Conservation (phyloP, 2,113 vertebrate species). For the Salvator merianae region DNA sequence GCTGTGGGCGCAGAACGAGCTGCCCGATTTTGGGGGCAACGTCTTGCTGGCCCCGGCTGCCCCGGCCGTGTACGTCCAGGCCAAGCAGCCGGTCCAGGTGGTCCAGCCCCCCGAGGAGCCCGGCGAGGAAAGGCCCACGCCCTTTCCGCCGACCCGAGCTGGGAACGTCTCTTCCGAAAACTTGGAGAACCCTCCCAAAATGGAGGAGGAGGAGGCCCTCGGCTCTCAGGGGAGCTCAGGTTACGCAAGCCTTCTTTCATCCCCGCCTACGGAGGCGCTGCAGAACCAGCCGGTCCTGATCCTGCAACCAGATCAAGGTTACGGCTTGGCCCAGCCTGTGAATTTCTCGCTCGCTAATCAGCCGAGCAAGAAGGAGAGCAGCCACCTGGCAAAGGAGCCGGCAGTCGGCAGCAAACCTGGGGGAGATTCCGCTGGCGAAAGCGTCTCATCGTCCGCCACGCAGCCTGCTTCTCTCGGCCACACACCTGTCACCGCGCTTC, state of each 20-base stretch:
- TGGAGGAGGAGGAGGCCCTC: conserved; percentile 79
- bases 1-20: conserved; percentile 92
- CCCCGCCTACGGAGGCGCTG: conserved; percentile 81
- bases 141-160: conserved; percentile 50
- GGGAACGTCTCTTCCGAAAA: conserved; percentile 84
- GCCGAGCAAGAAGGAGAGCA: conserved; percentile 72
- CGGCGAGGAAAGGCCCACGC: conserved; percentile 51
- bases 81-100: conserved; percentile 79
- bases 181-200: conserved; percentile 93
- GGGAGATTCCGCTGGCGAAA: conserved; percentile 63
- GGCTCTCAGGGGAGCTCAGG: conserved; percentile 85
- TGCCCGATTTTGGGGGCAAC: conserved; percentile 84
- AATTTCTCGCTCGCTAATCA: conserved; percentile 66
- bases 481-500: conserved; percentile 64
- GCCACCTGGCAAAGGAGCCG: conserved; percentile 68
- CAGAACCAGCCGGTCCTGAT: conserved; percentile 86
- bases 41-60: conserved; percentile 93
- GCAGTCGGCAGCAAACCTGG: conserved; percentile 54
- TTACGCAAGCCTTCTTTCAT: conserved; percentile 88
- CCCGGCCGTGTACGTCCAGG: conserved; percentile 82
- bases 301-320: conserved; percentile 88
- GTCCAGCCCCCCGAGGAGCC: conserved; percentile 89
- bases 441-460: conserved; percentile 24
- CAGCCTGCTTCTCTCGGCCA: conserved; percentile 56
- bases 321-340: conserved; percentile 79